Conservation (phyloP, 2,113 vertebrate species). For the Isurus oxyrinchus region DNA sequence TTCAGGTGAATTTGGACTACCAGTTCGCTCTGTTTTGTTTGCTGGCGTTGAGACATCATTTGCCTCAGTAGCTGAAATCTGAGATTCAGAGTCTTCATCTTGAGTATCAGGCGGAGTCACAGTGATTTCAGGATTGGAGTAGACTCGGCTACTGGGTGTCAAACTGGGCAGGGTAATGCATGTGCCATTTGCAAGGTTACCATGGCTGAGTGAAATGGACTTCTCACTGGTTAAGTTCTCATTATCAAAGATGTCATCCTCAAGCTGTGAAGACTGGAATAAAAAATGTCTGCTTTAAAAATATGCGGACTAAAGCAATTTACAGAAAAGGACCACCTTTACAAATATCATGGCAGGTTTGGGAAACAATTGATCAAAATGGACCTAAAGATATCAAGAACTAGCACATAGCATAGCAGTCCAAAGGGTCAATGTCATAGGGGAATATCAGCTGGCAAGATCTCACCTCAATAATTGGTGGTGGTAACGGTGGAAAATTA, state of each 20-base stretch:
- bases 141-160: constrained; percentile 43
- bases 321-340: background rate
- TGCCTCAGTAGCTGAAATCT: constrained; percentile 40
- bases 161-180: constrained; percentile 44
- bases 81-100: constrained; percentile 43
- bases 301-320: constrained; percentile 26
- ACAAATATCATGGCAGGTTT: background rate
- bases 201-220: constrained; percentile 81
- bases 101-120: constrained; percentile 63
- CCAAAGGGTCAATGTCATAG: background rate
- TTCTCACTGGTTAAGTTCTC: constrained; percentile 63
- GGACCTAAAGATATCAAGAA: background rate
- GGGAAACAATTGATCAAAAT: background rate
- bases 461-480: background rate
- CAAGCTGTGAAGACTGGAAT: constrained; percentile 75
- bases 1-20: background rate
- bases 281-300: constrained; percentile 4
- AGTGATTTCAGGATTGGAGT: constrained; percentile 77
- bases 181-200: constrained; percentile 64
- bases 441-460: background rate
- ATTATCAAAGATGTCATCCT: constrained; percentile 75
- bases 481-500: background rate
- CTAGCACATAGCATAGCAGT: background rate
- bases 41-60: constrained; percentile 44
- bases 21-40: constrained; percentile 40